phyloP scores from a whole-genome alignment of 1,140 invertebrate species.

The Ladona fulva region DNA sequence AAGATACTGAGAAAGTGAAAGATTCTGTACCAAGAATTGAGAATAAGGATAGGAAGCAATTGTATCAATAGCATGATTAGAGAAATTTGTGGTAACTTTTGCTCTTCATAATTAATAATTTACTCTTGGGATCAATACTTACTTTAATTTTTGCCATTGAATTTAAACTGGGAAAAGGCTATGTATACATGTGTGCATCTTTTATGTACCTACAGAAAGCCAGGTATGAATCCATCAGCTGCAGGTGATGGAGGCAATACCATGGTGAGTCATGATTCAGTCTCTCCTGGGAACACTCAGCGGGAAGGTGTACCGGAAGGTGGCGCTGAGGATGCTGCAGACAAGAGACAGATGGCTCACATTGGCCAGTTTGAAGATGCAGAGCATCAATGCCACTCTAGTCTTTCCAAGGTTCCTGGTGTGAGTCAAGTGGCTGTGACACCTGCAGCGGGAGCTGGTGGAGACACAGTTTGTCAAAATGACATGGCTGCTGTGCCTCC shows the following conservation, averaged over 20 bases:
- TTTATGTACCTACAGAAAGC: neutral
- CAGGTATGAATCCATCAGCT: neutral
- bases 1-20: too few species aligned
- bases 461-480: neutral
- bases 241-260: neutral
- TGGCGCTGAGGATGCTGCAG: neutral
- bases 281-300: neutral
- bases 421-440: neutral
- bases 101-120: too few species aligned
- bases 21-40: too few species aligned
- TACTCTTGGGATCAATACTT: too few species aligned
- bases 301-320: neutral
- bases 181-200: too few species aligned
- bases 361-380: slow-evolving; percentile 11
- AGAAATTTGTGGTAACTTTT: too few species aligned
- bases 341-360: neutral
- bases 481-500: neutral
- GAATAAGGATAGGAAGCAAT: too few species aligned
- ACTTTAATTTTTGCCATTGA: too few species aligned
- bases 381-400: neutral
- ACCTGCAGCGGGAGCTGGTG: neutral
- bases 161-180: too few species aligned
- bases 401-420: slow-evolving; percentile 7
- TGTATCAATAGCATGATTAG: too few species aligned
- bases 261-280: neutral